Evolutionary conservation across 2,113 vertebrate species (phyloP).

Genomic region (Caretta caretta): DNA sequence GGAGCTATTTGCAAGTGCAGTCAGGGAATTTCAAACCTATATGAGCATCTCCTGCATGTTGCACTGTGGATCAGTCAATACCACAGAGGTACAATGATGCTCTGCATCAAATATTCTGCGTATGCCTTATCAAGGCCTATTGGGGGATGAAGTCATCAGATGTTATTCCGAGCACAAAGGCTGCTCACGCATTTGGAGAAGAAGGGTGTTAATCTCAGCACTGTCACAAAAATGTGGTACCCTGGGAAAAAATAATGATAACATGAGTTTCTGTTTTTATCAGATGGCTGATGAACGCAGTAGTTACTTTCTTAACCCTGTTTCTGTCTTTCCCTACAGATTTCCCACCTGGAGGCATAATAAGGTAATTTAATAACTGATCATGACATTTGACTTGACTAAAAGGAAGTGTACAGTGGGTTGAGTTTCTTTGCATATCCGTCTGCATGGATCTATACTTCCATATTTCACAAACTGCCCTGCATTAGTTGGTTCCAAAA

Average conservation of each 20-base stretch:
- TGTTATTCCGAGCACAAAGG: not conserved
- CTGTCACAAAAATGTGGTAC: not conserved
- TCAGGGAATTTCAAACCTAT: constrained; percentile 19
- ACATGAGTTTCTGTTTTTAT: constrained; percentile 18
- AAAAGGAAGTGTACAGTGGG: fast-evolving
- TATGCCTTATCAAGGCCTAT: not conserved
- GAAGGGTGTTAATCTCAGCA: constrained; percentile 19
- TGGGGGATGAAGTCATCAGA: not conserved
- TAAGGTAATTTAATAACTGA: not conserved
- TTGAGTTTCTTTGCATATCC: fast-evolving
- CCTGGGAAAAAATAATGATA: constrained; percentile 17
- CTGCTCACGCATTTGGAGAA: not conserved
- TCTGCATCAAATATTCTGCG: constrained; percentile 41
- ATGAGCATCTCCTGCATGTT: not conserved
- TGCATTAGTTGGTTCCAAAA: not conserved
- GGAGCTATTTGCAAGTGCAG: constrained; percentile 33
- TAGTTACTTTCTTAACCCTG: constrained; percentile 18
- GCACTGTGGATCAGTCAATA: constrained; percentile 40
- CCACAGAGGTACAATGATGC: not conserved
- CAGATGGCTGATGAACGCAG: not conserved
- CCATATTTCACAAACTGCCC: not conserved
- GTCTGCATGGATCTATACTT: not conserved
- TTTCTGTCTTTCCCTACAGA: constrained; percentile 20
- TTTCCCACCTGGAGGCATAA: not conserved
- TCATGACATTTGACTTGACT: not conserved